Evolutionary conservation across 1,140 invertebrate genomes (phyloP).

Genomic region (Papilio glaucus): DNA sequence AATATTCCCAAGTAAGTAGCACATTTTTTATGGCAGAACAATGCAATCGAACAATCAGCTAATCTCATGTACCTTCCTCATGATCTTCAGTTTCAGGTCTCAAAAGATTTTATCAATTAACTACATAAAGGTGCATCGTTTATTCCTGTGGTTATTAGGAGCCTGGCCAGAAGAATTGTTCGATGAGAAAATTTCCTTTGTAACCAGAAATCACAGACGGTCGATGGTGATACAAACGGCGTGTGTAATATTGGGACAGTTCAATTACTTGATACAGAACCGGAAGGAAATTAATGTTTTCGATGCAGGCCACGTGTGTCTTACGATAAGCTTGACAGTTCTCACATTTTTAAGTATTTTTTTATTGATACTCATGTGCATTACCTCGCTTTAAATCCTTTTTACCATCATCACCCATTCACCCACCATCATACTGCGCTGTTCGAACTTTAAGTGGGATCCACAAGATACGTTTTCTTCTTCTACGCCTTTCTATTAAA

Average conservation of each 20-base stretch:
- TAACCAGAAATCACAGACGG: not conserved
- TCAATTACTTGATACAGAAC: slow-evolving; percentile 14
- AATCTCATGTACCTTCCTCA: too few species aligned
- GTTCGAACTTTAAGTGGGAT: too few species aligned
- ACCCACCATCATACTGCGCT: too few species aligned
- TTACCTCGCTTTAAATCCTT: too few species aligned
- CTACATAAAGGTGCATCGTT: slow-evolving; percentile 11
- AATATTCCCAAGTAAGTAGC: too few species aligned
- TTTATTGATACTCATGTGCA: too few species aligned
- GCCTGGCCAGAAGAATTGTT: slow-evolving; percentile 31
- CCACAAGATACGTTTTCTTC: too few species aligned
- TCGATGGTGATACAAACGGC: not conserved
- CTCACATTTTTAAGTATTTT: slow-evolving; percentile 29
- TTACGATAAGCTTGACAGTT: not conserved
- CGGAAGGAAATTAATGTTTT: slow-evolving; percentile 17
- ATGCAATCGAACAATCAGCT: too few species aligned
- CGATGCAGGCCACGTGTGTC: slow-evolving; percentile 4
- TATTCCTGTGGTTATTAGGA: slow-evolving; percentile 15
- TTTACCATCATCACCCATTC: too few species aligned
- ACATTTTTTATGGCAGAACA: too few species aligned
- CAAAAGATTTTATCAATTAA: slow-evolving; percentile 8
- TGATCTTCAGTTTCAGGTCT: slow-evolving; percentile 17
- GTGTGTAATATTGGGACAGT: not conserved
- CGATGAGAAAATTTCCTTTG: slow-evolving; percentile 14
- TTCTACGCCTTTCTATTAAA: too few species aligned